Evolutionary conservation across 2,797 vertebrate genomes (phyloP), one percentile per base, ranked within the genome.

Genomic region (Falco berigora): DNA sequence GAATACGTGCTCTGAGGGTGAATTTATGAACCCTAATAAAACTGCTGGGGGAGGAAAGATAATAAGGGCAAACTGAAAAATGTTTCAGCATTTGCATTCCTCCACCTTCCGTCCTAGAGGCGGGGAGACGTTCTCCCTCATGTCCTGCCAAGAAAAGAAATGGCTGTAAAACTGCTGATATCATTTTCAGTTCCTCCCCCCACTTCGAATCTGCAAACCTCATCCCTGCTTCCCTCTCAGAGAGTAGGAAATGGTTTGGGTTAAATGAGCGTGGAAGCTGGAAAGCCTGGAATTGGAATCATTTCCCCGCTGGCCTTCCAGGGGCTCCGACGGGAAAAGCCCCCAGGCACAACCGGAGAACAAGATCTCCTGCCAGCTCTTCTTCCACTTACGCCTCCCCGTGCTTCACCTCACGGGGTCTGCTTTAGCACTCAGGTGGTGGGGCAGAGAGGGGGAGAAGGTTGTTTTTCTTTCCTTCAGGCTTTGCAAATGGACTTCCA

Each of bases 201-300:
- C 2, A 62, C 80, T 89, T 68, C 67, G 79, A 96, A 95, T 98
- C 98, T 98, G 97, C 97, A 97, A 98, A 98, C 93, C 96, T 98
- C 97, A 92, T 97, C 96, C 96, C 74, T 91, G 90, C 86, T 90
- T 96, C 96, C 96, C 97, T 97, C 97, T 98, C 94, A 1, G 49
- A 97, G 92, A 81, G 79, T 88, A 98, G 97, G 98, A 98, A 98
- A 98, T 90, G 3, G 97, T 88, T 97, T 16, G 61, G 97, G 98
- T 98, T 97, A 97, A 98, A 98, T 95, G 97, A 98, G 97, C 63
- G 22, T 94, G 97, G 96, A 97, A 93, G 94, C 94, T 91, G 96
- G 75, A 77, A 84, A 95, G 85, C 67, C 97, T 97, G 94, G 95
- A 95, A 94, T 83, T 94, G 93, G 92, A 97, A 97, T 97, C 27